Base-by-base conservation (phyloP, 2,888 invertebrate genomes). In the Pemphredon lugubris region DNA sequence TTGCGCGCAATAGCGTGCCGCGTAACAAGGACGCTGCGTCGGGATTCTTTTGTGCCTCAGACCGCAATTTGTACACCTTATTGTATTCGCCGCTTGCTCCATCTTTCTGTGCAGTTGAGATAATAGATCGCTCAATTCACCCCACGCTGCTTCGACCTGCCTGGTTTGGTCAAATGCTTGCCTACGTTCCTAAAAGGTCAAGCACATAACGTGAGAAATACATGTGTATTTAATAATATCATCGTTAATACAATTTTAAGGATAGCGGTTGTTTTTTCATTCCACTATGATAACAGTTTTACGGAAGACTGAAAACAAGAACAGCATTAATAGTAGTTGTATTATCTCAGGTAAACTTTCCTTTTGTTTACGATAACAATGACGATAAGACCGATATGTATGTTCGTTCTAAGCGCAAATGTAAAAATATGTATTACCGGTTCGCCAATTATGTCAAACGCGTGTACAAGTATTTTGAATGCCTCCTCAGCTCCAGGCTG, bases 401-500 rank as follows among this genome's bases (percentile, higher is more conserved):
- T 30, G 30, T 30, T 30, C 26, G 7, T 26, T 26, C 26, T 26
- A 26, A 26, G 7, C 26, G 7, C 26, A 26, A 5, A 5, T 26
- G 3, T 5, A 7, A 34, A 34, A 34, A 11, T 11, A 34, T 34
- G 11, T 9, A 92, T 91, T 89, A 96, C 96, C 83, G 96, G 95
- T 90, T 96, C 96, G 21, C 97, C 97, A 82, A 98, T 97, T 87
- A 97, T 94, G 89, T 98, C 97, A 90, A 98, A 98, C 5, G 98
- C 98, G 87, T 97, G 96, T 83, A 97, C 97, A 77, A 98, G 91
- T 87, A 98, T 97, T 91, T 98, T 98, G 90, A 98, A 98, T 34
- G 98, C 97, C 90, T 98, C 98, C 87, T 98, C 98, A 0, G 98
- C 97, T 26, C 98, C 98, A 2, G 97, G 96, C 88, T 97, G 96